Evolutionary conservation across 2,888 invertebrate species (phyloP).

Genomic region (Leucozona laternaria): DNA sequence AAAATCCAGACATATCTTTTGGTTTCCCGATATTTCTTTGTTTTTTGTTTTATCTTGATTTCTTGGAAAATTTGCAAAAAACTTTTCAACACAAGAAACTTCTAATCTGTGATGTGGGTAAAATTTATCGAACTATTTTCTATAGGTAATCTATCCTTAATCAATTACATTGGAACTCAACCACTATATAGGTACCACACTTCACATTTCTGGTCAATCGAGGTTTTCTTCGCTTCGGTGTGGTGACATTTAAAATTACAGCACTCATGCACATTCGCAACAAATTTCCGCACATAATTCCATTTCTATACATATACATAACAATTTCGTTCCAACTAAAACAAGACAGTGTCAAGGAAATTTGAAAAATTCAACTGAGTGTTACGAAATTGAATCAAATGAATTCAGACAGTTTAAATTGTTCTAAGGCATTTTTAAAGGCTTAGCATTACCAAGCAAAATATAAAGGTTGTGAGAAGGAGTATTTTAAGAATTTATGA

Average conservation of each 20-base stretch:
- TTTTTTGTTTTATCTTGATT: constrained; percentile 7
- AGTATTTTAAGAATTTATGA: background rate
- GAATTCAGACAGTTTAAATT: constrained; percentile 3
- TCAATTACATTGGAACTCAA: constrained; percentile 30
- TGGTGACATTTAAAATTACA: constrained; percentile 28
- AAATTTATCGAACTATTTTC: constrained; percentile 27
- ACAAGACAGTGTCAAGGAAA: constrained; percentile 21
- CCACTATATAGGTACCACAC: background rate
- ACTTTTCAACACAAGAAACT: background rate
- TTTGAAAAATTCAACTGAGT: constrained; percentile 41
- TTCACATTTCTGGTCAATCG: constrained; percentile 5
- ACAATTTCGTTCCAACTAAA: background rate
- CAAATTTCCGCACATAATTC: constrained; percentile 3
- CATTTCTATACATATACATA: background rate
- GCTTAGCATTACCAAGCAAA: background rate
- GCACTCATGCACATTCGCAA: constrained; percentile 19
- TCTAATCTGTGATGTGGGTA: background rate
- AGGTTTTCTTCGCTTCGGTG: background rate
- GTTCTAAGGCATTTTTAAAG: background rate
- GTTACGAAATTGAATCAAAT: constrained; percentile 46
- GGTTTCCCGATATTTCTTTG: background rate
- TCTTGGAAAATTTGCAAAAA: constrained; percentile 22
- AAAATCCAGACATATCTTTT: background rate
- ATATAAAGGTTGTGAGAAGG: background rate
- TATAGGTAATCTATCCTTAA: constrained; percentile 36